phyloP scores from a whole-genome alignment of 1,140 invertebrate genomes.

The Scaptomyza montana region DNA sequence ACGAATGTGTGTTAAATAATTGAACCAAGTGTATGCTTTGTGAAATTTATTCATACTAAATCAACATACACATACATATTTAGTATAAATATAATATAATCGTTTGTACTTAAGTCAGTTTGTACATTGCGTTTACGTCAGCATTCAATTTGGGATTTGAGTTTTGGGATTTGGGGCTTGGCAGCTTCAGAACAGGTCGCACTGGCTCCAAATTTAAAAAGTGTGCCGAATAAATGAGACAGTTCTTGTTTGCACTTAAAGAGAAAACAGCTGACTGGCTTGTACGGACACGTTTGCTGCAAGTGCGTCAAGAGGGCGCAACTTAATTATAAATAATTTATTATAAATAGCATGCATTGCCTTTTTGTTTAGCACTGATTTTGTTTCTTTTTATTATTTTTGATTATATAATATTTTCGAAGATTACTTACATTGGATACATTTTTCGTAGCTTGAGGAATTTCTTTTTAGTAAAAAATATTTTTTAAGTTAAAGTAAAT shows the following conservation, averaged over 20 bases:
- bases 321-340: slow-evolving; percentile 23
- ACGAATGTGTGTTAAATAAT: slow-evolving; percentile 10
- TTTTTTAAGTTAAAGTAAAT: too few relatives aligned
- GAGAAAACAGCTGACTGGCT: slow-evolving; percentile 24
- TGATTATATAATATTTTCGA: too few relatives aligned
- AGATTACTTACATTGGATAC: too few relatives aligned
- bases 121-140: slow-evolving; percentile 31
- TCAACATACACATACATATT: neutral
- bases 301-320: slow-evolving; percentile 9
- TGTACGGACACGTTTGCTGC: neutral
- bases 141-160: too few relatives aligned
- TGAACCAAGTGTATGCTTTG: too few relatives aligned
- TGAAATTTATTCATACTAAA: neutral
- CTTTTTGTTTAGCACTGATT: neutral
- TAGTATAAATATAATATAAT: neutral
- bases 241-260: neutral
- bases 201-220: slow-evolving; percentile 35
- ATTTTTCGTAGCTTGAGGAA: too few relatives aligned
- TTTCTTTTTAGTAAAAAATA: too few relatives aligned
- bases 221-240: slow-evolving; percentile 43
- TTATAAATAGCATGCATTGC: slow-evolving; percentile 22
- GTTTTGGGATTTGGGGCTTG: slow-evolving; percentile 3
- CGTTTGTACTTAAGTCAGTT: neutral
- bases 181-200: slow-evolving; percentile 12
- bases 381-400: neutral